Evolutionary conservation across 2,797 vertebrate species (phyloP), one percentile per base, ranked within the genome.

Genomic region (Bothrops alternatus): DNA sequence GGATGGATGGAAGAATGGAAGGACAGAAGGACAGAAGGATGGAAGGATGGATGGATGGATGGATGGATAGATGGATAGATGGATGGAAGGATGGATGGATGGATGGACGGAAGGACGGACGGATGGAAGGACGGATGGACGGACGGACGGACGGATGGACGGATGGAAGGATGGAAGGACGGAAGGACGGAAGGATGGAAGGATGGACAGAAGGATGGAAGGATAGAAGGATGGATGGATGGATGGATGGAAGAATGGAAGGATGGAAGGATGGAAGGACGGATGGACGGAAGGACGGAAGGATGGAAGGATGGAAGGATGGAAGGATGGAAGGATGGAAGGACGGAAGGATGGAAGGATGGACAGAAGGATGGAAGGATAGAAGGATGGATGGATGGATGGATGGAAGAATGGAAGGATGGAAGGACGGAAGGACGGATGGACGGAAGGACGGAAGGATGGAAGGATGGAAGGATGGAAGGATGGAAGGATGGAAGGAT

Each of bases 401-500:
- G 42, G 42, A 42, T 3, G 42, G 42, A 42, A n/a, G n/a, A n/a
- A n/a, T 3, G 42, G 42, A 50, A 8, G 7, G 50, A 50, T 50
- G 7, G 56, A 57, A 0, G 14, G 56, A 56, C 0, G 16, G 56
- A 57, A 1, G 16, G 56, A 57, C 0, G 16, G 56, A 57, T 3
- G 16, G 56, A 56, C 0, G 16, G 57, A 69, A 28, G 1, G 6
- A 13, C 56, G n/a, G 57, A 14, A 25, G 32, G 28, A 92, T 25
- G 82, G 23, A 10, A 25, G 58, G 5, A 13, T 63, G 32, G 32
- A 32, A 32, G 23, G 6, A 61, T 61, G 23, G 6, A 60, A 25
- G 32, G 28, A 92, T 10, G 82, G 23, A 10, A 25, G 58, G 5
- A 13, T 28, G 2, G 42, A 63, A 13, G 1, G 6, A 13, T 56